A percentile compares a stretch with the other conserved stretches of the same genome.
Evolutionary conservation across 2,888 invertebrate genomes (phyloP).

Genomic region (Dasypolia templi): DNA sequence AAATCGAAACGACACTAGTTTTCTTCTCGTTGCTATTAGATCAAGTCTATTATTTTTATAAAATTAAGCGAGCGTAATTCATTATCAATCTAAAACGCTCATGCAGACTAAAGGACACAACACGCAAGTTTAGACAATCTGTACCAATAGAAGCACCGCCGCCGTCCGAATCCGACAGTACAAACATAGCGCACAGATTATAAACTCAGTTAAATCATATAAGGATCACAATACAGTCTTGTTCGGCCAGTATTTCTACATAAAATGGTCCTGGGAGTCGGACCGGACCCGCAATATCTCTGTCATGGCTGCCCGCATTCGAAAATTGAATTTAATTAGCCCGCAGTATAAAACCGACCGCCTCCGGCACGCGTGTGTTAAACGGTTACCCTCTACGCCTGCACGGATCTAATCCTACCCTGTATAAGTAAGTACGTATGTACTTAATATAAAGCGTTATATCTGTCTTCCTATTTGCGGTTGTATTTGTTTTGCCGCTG

Average conservation of each 20-base stretch:
- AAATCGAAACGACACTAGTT: background rate
- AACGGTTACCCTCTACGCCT: constrained; percentile 66
- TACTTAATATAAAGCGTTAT: constrained; percentile 51
- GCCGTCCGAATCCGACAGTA: constrained; percentile 16
- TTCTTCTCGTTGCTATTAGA: background rate
- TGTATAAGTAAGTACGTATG: constrained; percentile 36
- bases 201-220: constrained; percentile 49
- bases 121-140: constrained; percentile 28
- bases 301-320: constrained; percentile 80
- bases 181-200: constrained; percentile 41
- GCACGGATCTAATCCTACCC: constrained; percentile 58
- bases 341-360: constrained; percentile 73
- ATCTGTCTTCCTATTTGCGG: constrained; percentile 43
- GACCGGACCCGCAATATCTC: constrained; percentile 74
- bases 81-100: constrained; percentile 6
- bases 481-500: constrained; percentile 49
- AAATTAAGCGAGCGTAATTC: background rate
- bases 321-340: constrained; percentile 85
- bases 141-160: constrained; percentile 30
- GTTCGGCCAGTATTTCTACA: constrained; percentile 57
- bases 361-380: constrained; percentile 66
- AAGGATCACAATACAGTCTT: constrained; percentile 51
- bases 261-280: constrained; percentile 58
- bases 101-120: constrained; percentile 24
- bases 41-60: background rate